Evolutionary conservation across 1,140 invertebrate species (phyloP).

Genomic region (Bombus balteatus): DNA sequence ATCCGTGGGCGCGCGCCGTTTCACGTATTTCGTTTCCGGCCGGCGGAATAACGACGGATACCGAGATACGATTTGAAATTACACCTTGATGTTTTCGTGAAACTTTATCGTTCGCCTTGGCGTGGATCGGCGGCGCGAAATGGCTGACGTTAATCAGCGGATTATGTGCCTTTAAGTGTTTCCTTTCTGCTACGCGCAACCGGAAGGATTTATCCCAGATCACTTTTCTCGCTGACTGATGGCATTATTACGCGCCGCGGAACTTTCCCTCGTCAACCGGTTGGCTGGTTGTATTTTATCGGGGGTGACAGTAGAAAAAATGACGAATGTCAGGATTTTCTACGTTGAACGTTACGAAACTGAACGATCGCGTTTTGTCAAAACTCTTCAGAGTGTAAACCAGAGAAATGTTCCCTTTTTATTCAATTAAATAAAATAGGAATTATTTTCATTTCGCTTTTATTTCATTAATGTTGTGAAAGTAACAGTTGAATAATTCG

Average conservation of each 20-base stretch:
- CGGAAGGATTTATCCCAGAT: slow-evolving; percentile 22
- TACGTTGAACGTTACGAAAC: not conserved
- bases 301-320: not conserved
- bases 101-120: slow-evolving; percentile 26
- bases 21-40: slow-evolving; percentile 29
- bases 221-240: slow-evolving; percentile 21
- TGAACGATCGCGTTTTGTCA: not conserved
- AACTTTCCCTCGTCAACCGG: not conserved
- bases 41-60: not conserved
- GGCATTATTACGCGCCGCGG: slow-evolving; percentile 8
- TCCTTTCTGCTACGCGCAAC: not conserved
- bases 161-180: slow-evolving; percentile 30
- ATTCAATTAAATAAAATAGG: not conserved
- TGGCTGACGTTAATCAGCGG: slow-evolving; percentile 27
- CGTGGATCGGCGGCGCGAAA: not conserved
- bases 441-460: not conserved
- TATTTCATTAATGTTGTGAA: not conserved
- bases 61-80: slow-evolving; percentile 25
- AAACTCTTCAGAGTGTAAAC: not conserved
- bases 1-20: slow-evolving; percentile 48
- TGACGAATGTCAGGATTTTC: not conserved
- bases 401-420: not conserved
- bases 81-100: slow-evolving; percentile 33
- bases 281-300: not conserved
- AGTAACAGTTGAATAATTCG: not conserved